Evolutionary conservation across 2,888 invertebrate genomes (phyloP).

Genomic region (Tricholauxania praeusta): DNA sequence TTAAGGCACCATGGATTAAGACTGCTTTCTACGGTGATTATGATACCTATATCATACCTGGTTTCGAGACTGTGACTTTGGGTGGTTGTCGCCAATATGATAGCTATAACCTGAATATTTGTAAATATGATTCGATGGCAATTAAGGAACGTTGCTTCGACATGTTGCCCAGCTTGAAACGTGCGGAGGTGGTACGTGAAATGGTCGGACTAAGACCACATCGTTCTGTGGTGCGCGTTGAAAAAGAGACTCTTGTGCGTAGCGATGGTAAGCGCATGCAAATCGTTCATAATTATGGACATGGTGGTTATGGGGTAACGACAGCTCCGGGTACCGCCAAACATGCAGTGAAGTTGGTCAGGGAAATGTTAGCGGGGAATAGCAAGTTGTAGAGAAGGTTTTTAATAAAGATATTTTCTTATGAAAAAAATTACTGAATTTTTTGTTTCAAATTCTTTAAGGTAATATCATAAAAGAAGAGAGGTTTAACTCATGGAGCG

Average conservation of each 20-base stretch:
- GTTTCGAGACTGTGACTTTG: constrained; percentile 78
- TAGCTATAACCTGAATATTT: constrained; percentile 76
- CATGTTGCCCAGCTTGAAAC: constrained; percentile 78
- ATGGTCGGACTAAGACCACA: constrained; percentile 88
- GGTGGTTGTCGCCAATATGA: constrained; percentile 90
- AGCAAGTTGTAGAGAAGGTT: constrained; percentile 57
- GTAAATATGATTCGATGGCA: constrained; percentile 78
- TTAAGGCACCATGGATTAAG: constrained; percentile 90
- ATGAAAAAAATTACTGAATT: neutral
- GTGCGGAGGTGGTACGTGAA: constrained; percentile 73
- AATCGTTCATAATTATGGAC: constrained; percentile 94
- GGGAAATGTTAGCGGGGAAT: constrained; percentile 69
- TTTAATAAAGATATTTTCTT: constrained; percentile 11
- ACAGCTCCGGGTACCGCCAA: constrained; percentile 89
- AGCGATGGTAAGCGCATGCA: constrained; percentile 69
- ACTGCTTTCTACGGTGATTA: constrained; percentile 88
- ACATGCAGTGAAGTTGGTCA: constrained; percentile 78
- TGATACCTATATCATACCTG: constrained; percentile 89
- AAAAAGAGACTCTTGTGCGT: constrained; percentile 71
- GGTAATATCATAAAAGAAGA: too few relatives aligned
- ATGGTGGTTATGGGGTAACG: constrained; percentile 93
- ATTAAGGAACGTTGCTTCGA: constrained; percentile 84
- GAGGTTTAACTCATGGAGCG: too few relatives aligned
- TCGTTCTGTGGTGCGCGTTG: constrained; percentile 78
- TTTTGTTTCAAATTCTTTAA: neutral